Base-by-base conservation (phyloP, 2,113 vertebrate species). In the Pongo pygmaeus region DNA sequence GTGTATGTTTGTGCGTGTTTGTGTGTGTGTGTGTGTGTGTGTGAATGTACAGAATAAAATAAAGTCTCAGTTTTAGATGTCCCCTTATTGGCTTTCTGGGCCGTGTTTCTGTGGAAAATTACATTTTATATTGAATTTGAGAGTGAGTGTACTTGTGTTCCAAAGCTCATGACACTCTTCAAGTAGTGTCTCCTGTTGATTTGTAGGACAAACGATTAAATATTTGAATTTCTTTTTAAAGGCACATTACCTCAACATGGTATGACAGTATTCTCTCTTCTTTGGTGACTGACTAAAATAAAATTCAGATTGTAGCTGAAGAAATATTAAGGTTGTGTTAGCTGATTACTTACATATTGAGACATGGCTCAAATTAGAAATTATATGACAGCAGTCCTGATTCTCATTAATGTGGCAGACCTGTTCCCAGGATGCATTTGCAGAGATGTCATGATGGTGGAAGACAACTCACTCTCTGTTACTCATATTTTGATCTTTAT, bases 251-350 rank as follows among this genome's bases (percentile, higher is more conserved):
- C 72, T 90, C 69, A n/a, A 13, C 0, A 1, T 91, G 64, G 14
- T 25, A 48, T 72, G 79, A 32, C 27, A 48, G 14, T 48, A 27
- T 89, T 93, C 2, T 74, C 16, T 96, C 32, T 75, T 89, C 77
- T 75, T 89, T 1, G 4, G 13, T 84, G 40, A 8, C 38, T 89
- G 69, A 87, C 84, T 48, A 70, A 94, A 96, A 91, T 70, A 89
- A 93, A 96, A 67, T 84, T 94, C 85, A 94, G 61, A 74, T 97
- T 3, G 52, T 79, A 91, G 57, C 52, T 93, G 92, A 94, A 90
- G 69, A 74, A 93, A 96, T 89, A 97, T 96, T 96, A 88, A 78
- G 97, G 75, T 97, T 97, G 12, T 97, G 91, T 96, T 96, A 72
- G 16, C 77, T 91, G 96, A 95, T 98, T 97, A 80, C 11, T 93